A percentile compares a stretch with the other conserved stretches of the same genome.
Evolutionary conservation across 2,888 invertebrate genomes (phyloP).

Genomic region (Caenorhabditis sp.): DNA sequence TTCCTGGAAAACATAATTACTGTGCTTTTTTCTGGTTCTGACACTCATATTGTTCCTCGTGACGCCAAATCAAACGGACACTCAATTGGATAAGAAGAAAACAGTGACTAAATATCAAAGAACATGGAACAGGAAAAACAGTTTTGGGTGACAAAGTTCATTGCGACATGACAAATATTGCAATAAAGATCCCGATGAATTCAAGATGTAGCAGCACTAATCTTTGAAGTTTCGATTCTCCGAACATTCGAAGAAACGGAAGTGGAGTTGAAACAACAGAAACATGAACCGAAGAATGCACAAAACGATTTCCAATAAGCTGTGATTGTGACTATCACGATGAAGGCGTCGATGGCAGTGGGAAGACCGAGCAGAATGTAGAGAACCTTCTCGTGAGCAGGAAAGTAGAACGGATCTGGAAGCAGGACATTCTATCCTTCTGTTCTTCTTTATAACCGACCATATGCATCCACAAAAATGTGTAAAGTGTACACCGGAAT

Average conservation of each 20-base stretch:
- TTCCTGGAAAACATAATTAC: background rate
- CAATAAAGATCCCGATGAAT: no score
- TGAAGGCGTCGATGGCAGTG: constrained; percentile 47
- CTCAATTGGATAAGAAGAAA: no score
- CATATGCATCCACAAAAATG: constrained; percentile 2
- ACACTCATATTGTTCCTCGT: background rate
- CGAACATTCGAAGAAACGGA: background rate
- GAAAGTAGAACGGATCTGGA: constrained; percentile 3
- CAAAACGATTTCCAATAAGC: constrained; percentile 23
- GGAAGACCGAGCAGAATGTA: constrained; percentile 44
- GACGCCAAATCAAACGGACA: background rate
- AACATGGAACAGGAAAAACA: background rate
- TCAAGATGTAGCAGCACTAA: no score
- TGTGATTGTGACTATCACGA: constrained; percentile 45
- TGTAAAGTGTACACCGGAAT: constrained; percentile 40
- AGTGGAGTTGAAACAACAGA: background rate
- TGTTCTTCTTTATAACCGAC: background rate
- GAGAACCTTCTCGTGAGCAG: constrained; percentile 34
- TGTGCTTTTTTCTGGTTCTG: background rate
- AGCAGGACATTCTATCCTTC: background rate
- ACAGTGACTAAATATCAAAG: background rate
- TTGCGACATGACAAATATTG: no score
- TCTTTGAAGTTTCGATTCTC: constrained; percentile 15
- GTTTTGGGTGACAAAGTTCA: no score
- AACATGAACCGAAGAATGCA: background rate